Base-by-base conservation (phyloP, 2,797 vertebrate genomes). In the Sylvilagus floridanus region DNA sequence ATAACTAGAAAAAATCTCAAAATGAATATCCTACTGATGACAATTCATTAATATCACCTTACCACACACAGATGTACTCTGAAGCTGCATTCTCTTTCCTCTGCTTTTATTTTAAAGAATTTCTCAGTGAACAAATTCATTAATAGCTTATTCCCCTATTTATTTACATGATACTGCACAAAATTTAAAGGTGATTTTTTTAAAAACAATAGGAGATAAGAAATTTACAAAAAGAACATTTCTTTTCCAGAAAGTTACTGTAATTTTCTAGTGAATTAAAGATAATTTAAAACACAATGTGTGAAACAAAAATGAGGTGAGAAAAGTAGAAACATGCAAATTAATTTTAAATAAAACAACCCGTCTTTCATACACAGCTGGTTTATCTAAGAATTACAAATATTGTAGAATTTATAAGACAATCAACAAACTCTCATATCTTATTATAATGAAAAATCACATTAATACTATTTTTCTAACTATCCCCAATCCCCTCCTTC, bases 371-470 rank as follows among this genome's bases (percentile, higher is more conserved):
- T 2, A 57, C 6, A 4, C 26, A 7, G 52, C 12, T 4, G 52
- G 30, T 75, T 72, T 93, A 86, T 82, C 9, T 62, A 77, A 92
- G 42, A 72, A 73, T 86, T 66, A 91, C n/a, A 86, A 90, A 88
- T 69, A 68, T 47, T 69, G 11, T 90, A 30, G 30, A 73, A 37
- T 73, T 89, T 88, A 71, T 8, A 84, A 78, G 26, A 50, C 47
- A 89, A 91, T 72, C 8, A 78, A 91, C n/a, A 66, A 90, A 37
- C 82, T 68, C 0, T 79, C 83, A 73, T 63, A 42, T 54, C 5
- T 88, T 75, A 78, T 35, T 83, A 81, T 83, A 66, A n/a, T 93
- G 72, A 95, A 76, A 88, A 69, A 62, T 60, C 28, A 52, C 1
- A 71, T 86, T 73, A 47, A 60, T n/a, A 14, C 73, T 7, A 84